A percentile compares a stretch with the other conserved stretches of the same genome.
phyloP scores from a whole-genome alignment of 2,113 vertebrate genomes.

The Henicopernis longicauda region DNA sequence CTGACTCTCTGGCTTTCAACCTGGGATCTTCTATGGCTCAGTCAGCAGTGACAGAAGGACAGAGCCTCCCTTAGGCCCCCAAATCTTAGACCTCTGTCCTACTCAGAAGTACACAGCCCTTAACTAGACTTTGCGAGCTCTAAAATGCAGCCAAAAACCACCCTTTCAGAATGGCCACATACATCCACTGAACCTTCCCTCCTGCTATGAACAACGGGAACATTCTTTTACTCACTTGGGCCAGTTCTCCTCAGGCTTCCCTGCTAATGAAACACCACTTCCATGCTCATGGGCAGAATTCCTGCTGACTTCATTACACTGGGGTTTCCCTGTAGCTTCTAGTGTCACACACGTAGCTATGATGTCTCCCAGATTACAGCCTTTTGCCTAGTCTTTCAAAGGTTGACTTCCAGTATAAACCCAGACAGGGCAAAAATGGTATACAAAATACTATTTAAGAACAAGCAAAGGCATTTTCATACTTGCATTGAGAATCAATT shows the following conservation, averaged over 20 bases:
- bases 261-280: background rate
- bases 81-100: background rate
- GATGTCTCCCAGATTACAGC: background rate
- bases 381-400: background rate
- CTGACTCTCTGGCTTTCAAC: background rate
- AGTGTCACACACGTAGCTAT: fast-evolving
- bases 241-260: background rate
- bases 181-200: background rate
- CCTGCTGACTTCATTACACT: background rate
- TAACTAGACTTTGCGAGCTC: background rate
- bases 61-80: background rate
- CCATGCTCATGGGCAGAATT: background rate
- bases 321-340: background rate
- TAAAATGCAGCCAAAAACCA: background rate
- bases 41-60: background rate
- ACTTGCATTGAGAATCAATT: background rate
- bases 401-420: background rate
- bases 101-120: background rate
- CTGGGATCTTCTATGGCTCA: background rate
- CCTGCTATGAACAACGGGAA: background rate
- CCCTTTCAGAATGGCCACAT: background rate
- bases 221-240: background rate
- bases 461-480: background rate
- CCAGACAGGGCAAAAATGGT: background rate
- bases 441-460: background rate